Evolutionary conservation across 2,113 vertebrate species (phyloP), one percentile per base, ranked within the genome.

Genomic region (Ctenodactylus gundi): DNA sequence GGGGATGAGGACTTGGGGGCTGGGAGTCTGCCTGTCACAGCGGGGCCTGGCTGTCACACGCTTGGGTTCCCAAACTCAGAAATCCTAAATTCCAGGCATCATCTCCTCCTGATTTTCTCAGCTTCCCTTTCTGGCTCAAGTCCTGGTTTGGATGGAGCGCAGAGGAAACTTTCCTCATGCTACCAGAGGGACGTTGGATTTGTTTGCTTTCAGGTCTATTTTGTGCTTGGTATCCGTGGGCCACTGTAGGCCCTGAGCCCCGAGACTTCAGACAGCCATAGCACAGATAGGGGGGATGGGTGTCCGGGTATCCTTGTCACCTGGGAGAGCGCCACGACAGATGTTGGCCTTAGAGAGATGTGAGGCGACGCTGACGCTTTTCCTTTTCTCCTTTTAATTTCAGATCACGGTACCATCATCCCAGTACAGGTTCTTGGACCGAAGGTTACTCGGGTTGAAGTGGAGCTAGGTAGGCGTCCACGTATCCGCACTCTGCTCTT

Each of bases 401-500:
- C 70, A 97, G 97, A 44, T 65, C 29, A 1, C 29, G 80, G 3
- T 80, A 20, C 62, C 44, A 20, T 91, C 60, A 88, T 11, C 53
- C 92, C 97, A 53, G 58, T 34, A n/a, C n/a, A n/a, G 84, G 9
- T 97, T 84, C 73, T 86, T 72, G 97, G 97, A 85, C 73, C 85
- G 78, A 65, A 92, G 88, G 55, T 39, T 70, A 57, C 82, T 10
- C 3, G 88, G 49, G 90, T 98, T 86, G 94, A 97, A 97, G 98
- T 98, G 73, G 96, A 98, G 97, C 95, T 98, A 96, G 98, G 98
- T 98, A 98, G 72, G 51, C 95, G 90, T 84, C 72, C 7, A 62
- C 21, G 10, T 53, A 41, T 0, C 0, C 53, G 23, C 68, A 65
- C 49, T 93, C 23, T 93, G 29, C 55, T 41, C 53, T 67, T 85